A percentile compares a stretch with the other conserved stretches of the same genome.
Conservation (phyloP, 2,113 vertebrate species). For the Campylomormyrus numenius region DNA sequence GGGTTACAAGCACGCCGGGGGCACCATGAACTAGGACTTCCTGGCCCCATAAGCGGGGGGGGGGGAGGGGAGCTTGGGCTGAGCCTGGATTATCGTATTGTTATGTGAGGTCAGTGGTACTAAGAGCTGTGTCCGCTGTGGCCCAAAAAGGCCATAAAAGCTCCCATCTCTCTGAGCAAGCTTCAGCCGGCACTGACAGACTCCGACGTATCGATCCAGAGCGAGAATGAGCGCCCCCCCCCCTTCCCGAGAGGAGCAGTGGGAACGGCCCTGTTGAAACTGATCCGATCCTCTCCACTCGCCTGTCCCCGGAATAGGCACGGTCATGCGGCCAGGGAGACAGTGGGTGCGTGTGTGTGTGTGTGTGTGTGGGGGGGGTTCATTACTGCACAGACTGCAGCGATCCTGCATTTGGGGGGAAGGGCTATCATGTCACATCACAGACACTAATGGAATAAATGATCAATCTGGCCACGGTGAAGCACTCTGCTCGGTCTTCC, state of each 20-base stretch:
- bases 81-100: slow-evolving; percentile 60
- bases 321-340: background rate
- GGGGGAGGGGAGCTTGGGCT: slow-evolving; percentile 20
- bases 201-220: slow-evolving; percentile 65
- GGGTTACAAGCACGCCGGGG: slow-evolving; percentile 55
- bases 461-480: slow-evolving; percentile 51
- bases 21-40: slow-evolving; percentile 16
- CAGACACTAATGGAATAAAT: slow-evolving; percentile 56
- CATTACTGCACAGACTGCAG: slow-evolving; percentile 30
- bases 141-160: slow-evolving; percentile 59
- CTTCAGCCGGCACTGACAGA: slow-evolving; percentile 43
- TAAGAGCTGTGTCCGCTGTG: slow-evolving; percentile 43
- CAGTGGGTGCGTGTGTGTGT: background rate
- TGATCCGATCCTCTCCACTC: slow-evolving; percentile 36
- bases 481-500: slow-evolving; percentile 34
- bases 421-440: slow-evolving; percentile 45
- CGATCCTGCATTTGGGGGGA: slow-evolving; percentile 36
- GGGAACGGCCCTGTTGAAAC: slow-evolving; percentile 42
- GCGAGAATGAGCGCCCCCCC: slow-evolving; percentile 30
- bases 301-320: slow-evolving; percentile 3
- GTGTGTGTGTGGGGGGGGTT: slow-evolving; percentile 5
- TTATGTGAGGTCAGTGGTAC: slow-evolving; percentile 48
- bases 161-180: slow-evolving; percentile 52
- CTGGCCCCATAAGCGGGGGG: slow-evolving; percentile 12
- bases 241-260: slow-evolving; percentile 36